These are phyloP conservation scores for Drosophila gunungcola DNA, from an alignment of 1,140 invertebrate species.

Conservation along the genomic window DNA sequence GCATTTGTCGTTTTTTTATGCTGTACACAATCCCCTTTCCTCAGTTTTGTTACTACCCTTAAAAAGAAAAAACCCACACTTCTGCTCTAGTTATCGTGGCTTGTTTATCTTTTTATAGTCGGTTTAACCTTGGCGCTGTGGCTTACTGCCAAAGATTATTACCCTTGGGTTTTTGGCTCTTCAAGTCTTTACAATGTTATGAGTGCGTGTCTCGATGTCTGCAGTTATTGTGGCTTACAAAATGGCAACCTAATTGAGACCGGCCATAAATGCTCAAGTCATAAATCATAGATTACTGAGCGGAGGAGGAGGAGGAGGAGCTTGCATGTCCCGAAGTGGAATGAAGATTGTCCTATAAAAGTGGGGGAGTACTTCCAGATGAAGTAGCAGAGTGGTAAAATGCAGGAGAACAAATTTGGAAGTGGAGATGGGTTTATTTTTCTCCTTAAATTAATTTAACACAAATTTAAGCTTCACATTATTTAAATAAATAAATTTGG, in stretches of 20 bases:
- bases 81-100: constrained; percentile 49
- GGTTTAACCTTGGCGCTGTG: constrained; percentile 70
- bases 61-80: neutral
- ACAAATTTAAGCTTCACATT: too few relatives aligned
- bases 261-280: constrained; percentile 65
- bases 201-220: constrained; percentile 68
- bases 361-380: constrained; percentile 1
- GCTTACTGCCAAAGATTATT: constrained; percentile 64
- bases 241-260: constrained; percentile 78
- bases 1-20: constrained; percentile 56
- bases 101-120: constrained; percentile 78
- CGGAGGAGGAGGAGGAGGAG: constrained; percentile 24
- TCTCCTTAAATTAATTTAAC: too few relatives aligned
- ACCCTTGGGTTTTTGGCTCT: constrained; percentile 36
- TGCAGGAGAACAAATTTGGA: neutral
- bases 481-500: too few relatives aligned
- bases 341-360: constrained; percentile 55
- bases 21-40: neutral
- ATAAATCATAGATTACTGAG: constrained; percentile 74
- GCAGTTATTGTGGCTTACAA: constrained; percentile 70
- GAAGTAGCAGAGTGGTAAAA: neutral
- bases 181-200: constrained; percentile 54
- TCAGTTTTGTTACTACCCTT: neutral
- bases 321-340: constrained; percentile 34
- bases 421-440: neutral